Evolutionary conservation across 2,113 vertebrate genomes (phyloP).

Genomic region (Rhodinocichla rosea): DNA sequence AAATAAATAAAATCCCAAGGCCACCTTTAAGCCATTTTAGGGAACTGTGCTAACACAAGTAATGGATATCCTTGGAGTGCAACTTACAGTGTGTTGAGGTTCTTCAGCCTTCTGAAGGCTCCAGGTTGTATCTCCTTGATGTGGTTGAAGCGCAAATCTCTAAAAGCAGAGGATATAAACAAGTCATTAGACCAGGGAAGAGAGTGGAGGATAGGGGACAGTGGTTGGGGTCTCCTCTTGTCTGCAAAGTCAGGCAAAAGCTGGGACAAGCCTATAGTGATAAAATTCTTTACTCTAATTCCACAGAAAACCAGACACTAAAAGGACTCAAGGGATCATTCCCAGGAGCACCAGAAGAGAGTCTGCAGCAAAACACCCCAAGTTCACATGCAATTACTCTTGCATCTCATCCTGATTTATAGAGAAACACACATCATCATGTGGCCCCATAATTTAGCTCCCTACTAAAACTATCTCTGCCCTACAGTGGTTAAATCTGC

Average conservation of each 20-base stretch:
- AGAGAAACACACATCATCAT: background rate
- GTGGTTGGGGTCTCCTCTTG: background rate
- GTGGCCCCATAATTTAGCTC: background rate
- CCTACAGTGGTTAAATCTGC: slow-evolving; percentile 46
- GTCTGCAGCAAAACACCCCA: background rate
- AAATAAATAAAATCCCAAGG: background rate
- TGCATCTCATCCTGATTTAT: background rate
- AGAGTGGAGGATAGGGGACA: background rate
- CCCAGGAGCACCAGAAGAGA: background rate
- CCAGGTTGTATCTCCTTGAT: slow-evolving; percentile 85
- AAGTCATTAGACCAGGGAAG: background rate
- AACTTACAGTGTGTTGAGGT: slow-evolving; percentile 90
- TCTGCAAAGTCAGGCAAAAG: background rate
- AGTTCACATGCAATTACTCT: rapidly evolving
- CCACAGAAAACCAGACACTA: background rate
- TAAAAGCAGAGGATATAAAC: slow-evolving; percentile 44
- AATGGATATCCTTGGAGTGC: rapidly evolving
- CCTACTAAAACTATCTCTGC: background rate
- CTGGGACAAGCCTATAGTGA: background rate
- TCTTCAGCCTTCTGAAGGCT: slow-evolving; percentile 81
- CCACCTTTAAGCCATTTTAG: background rate
- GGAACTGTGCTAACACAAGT: background rate
- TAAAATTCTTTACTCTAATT: background rate
- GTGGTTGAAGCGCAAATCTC: slow-evolving; percentile 91
- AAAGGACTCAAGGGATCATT: background rate